Evolutionary conservation across 2,888 invertebrate species (phyloP).

Genomic region (Calameuta filiformis): DNA sequence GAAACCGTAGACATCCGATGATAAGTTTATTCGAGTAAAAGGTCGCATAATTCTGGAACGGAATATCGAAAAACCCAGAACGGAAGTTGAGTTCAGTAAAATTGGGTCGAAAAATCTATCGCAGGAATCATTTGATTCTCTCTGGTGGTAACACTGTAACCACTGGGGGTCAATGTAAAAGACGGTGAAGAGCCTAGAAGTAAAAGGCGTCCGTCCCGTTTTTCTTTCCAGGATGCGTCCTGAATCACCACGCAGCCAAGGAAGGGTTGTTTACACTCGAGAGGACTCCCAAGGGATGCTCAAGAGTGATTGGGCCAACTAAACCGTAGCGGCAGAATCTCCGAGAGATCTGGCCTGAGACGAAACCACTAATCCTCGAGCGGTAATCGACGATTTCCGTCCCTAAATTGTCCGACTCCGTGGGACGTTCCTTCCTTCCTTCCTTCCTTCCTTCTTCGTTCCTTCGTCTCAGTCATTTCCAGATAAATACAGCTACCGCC

Average conservation of each 20-base stretch:
- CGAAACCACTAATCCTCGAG: slow-evolving; percentile 52
- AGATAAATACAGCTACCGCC: background rate
- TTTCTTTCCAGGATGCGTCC: background rate
- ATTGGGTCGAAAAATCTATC: background rate
- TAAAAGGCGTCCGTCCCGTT: background rate
- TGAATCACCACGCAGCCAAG: background rate
- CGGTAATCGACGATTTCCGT: slow-evolving; percentile 56
- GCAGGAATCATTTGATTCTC: background rate
- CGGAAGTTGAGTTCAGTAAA: background rate
- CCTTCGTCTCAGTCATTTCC: background rate
- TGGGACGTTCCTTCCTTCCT: slow-evolving; percentile 22
- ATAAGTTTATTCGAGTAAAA: background rate
- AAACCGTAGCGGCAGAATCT: background rate
- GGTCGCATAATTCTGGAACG: background rate
- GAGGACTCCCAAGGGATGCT: background rate
- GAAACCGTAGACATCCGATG: background rate
- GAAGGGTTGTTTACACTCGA: slow-evolving; percentile 2
- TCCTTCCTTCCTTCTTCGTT: background rate
- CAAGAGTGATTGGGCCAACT: background rate
- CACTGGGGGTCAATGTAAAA: background rate
- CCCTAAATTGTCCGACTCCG: slow-evolving; percentile 45
- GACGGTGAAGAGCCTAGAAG: background rate
- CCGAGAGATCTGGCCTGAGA: slow-evolving; percentile 20
- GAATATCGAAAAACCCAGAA: background rate
- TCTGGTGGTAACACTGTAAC: background rate